These are phyloP conservation scores for Microtus richardsoni DNA, from an alignment of 2,113 vertebrate species.

Conservation along the genomic window DNA sequence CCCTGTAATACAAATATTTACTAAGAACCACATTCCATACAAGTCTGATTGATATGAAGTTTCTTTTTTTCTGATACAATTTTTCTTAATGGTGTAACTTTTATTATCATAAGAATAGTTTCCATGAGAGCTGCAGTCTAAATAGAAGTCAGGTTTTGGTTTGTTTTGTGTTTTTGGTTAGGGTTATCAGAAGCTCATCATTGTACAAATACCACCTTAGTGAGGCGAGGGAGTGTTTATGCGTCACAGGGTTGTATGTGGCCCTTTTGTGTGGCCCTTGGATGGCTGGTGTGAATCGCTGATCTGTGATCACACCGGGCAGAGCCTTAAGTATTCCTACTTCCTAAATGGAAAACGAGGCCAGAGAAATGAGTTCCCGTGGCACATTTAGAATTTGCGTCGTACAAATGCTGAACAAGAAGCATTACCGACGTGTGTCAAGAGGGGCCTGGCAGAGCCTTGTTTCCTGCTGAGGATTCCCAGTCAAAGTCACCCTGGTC, in stretches of 20 bases:
- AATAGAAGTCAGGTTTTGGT: neutral
- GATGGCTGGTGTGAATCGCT: slow-evolving; percentile 54
- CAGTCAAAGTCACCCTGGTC: neutral
- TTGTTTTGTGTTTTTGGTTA: neutral
- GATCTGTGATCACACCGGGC: neutral
- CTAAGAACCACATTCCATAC: slow-evolving; percentile 58
- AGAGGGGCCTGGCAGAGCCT: neutral
- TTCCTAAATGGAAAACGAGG: slow-evolving; percentile 63
- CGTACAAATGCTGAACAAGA: slow-evolving; percentile 30
- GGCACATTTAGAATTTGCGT: neutral
- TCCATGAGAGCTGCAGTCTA: neutral
- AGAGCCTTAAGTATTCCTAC: slow-evolving; percentile 13
- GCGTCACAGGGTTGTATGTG: neutral
- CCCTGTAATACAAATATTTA: slow-evolving; percentile 66
- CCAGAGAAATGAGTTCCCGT: slow-evolving; percentile 39
- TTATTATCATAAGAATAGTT: slow-evolving; percentile 21
- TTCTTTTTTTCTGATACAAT: neutral
- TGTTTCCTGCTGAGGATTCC: slow-evolving; percentile 43
- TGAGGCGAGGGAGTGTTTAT: neutral
- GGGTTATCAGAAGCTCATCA: neutral
- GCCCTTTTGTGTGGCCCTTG: slow-evolving; percentile 20
- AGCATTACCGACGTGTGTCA: neutral
- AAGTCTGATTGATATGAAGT: slow-evolving; percentile 53
- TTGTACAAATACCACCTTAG: neutral
- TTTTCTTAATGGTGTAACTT: slow-evolving; percentile 49